Base-by-base conservation (phyloP, 2,888 invertebrate genomes). In the Pimpla rufipes region DNA sequence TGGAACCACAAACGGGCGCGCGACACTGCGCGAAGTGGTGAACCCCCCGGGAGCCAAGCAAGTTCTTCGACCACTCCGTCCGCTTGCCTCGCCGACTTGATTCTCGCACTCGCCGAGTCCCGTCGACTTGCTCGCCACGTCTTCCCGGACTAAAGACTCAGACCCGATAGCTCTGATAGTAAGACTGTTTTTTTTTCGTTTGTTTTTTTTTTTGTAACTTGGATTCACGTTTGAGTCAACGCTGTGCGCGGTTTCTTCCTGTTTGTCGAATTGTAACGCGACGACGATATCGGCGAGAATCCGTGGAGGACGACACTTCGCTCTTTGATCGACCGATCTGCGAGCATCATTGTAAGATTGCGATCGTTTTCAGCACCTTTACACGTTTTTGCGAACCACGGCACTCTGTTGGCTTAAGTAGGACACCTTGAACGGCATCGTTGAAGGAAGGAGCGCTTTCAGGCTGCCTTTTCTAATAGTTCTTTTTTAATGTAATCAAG, bases 1-100 rank as follows among this genome's bases (percentile, higher is more conserved):
- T 87, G 85, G 88, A 88, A 84, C 86, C 92, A 91, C 87, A 92
- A 91, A 91, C 91, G 87, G 87, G 86, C 89, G 86, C 90, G 90
- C 89, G 90, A 75, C 85, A 89, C 77, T 88, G 88, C 90, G 88
- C 86, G 87, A 88, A 90, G 90, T 87, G 88, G 88, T 89, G 90
- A 89, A 88, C 89, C 84, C 59, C 16, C 52, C 18, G 47, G 67
- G 50, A 71, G 47, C 50, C 16, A 16, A 16, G 10, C 40, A 40
- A 40, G 62, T 62, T 40, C 62, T 16, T 18, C 45, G 59, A 40
- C 59, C 59, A 66, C 42, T 64, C 40, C 11, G 55, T 55, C 23
- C 13, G 23, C 55, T 55, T 5, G 29, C 2, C 29, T 5, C 29
- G 5, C n/a, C 10, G 11, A 55, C 6, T 55, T 23, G 21, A 55